Evolutionary conservation across 2,113 vertebrate genomes (phyloP).

Genomic region (Pagrus major): DNA sequence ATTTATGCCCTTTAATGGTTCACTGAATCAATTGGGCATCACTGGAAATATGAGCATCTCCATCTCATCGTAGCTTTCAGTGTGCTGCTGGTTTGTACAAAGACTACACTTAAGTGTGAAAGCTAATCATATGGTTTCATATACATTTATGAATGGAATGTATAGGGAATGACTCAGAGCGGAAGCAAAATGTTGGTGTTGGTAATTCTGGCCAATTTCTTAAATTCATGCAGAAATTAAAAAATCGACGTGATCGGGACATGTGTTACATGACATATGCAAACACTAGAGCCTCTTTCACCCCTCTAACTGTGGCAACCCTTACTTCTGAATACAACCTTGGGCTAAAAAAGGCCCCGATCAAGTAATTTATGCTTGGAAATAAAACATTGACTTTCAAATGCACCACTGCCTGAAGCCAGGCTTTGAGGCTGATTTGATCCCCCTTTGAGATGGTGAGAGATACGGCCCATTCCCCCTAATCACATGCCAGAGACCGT

Average conservation of each 20-base stretch:
- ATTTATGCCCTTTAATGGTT: conserved; percentile 55
- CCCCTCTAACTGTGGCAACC: conserved; percentile 37
- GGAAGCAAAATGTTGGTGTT: not conserved
- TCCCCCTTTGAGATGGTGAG: conserved; percentile 79
- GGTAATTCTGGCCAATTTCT: not conserved
- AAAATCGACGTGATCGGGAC: conserved; percentile 22
- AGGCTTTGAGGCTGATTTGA: conserved; percentile 82
- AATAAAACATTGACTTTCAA: conserved; percentile 85
- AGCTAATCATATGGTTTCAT: conserved; percentile 14
- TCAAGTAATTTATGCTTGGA: conserved; percentile 82
- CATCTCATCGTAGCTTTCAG: conserved; percentile 20
- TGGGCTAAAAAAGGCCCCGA: conserved; percentile 67
- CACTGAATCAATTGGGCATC: conserved; percentile 37
- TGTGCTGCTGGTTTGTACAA: conserved; percentile 4
- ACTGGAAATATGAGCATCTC: conserved; percentile 46
- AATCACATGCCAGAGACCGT: conserved; percentile 79
- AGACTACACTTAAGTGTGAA: not conserved
- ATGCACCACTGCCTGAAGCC: conserved; percentile 76
- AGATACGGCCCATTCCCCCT: conserved; percentile 79
- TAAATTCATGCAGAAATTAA: conserved; percentile 3
- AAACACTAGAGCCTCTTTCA: conserved; percentile 44
- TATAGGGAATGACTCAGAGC: not conserved
- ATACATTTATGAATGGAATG: not conserved
- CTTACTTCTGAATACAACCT: conserved; percentile 75
- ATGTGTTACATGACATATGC: conserved; percentile 52